Evolutionary conservation across 2,797 vertebrate genomes (phyloP).

Genomic region (Intellagama lesueurii): DNA sequence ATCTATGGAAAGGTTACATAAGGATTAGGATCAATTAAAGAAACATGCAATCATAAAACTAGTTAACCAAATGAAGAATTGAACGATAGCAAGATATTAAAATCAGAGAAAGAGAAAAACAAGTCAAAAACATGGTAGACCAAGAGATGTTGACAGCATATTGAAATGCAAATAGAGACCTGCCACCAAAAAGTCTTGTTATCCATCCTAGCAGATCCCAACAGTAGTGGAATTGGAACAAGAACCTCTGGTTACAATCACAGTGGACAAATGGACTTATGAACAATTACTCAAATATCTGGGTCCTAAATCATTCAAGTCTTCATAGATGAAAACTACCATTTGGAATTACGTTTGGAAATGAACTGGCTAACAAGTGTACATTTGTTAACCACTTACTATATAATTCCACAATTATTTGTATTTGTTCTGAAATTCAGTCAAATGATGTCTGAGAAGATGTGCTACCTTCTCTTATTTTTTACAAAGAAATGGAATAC

Average conservation of each 20-base stretch:
- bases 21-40: not conserved
- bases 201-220: not conserved
- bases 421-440: no score
- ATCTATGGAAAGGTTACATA: no score
- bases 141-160: not conserved
- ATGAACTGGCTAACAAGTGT: not conserved
- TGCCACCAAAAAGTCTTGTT: not conserved
- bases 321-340: not conserved
- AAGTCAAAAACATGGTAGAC: not conserved
- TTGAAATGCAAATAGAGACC: not conserved
- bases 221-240: not conserved
- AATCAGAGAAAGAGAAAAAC: not conserved
- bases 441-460: no score
- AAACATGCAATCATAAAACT: not conserved
- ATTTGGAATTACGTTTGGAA: not conserved
- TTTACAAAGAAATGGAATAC: no score
- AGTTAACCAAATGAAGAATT: not conserved
- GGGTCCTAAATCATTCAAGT: not conserved
- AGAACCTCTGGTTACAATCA: not conserved
- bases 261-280: not conserved
- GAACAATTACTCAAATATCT: not conserved
- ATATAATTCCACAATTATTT: no score
- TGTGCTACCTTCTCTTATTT: no score
- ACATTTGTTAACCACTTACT: not conserved
- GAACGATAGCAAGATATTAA: not conserved